phyloP scores from a whole-genome alignment of 2,113 vertebrate species.

The Circaetus gallicus region DNA sequence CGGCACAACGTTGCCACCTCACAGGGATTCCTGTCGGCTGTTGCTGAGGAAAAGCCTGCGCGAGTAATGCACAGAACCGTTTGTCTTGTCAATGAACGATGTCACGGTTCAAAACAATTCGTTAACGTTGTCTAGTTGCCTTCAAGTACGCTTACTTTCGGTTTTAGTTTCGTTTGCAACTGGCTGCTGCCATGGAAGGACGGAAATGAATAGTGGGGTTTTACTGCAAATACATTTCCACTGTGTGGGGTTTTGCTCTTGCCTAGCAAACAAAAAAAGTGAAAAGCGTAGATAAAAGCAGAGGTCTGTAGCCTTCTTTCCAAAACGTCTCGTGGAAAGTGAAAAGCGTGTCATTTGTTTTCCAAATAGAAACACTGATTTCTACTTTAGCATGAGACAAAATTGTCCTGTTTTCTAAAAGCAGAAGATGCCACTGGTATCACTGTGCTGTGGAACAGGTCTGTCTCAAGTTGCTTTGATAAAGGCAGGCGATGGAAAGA shows the following conservation, averaged over 20 bases:
- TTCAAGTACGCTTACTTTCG: fast-evolving
- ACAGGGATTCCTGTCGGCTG: fast-evolving
- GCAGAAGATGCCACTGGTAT: background rate
- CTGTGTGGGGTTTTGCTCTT: background rate
- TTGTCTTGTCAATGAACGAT: background rate
- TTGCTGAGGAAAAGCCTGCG: fast-evolving
- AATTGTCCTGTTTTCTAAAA: background rate
- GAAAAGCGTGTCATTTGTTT: background rate
- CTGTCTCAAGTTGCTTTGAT: background rate
- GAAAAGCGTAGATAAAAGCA: fast-evolving
- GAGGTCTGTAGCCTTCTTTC: background rate
- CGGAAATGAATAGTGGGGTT: fast-evolving
- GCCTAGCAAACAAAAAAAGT: background rate
- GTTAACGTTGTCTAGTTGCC: background rate
- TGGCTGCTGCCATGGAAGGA: background rate
- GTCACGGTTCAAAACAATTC: fast-evolving
- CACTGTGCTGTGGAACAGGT: background rate
- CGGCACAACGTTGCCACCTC: fast-evolving
- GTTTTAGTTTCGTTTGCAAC: background rate
- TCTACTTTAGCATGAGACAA: background rate
- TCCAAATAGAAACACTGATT: background rate
- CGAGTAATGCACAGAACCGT: fast-evolving
- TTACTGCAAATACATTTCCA: background rate
- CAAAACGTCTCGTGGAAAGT: background rate
- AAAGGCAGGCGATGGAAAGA: background rate